Conservation (phyloP, 1,140 invertebrate species). For the Brachionus sp. region DNA sequence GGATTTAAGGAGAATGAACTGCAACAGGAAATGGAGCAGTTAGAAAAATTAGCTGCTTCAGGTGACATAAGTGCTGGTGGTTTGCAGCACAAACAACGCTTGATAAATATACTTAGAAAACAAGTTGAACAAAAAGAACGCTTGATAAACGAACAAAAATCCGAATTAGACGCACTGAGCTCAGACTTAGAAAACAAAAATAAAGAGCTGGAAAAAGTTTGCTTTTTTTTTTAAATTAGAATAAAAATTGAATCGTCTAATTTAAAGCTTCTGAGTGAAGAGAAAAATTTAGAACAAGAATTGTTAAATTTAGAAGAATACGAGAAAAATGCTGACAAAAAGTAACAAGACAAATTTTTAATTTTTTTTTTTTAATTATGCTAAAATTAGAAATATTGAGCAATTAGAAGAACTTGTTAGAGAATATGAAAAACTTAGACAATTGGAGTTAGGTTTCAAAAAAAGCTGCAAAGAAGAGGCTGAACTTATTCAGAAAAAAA, state of each 20-base stretch:
- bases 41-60: slow-evolving; percentile 52
- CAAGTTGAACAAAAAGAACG: slow-evolving; percentile 53
- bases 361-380: not conserved
- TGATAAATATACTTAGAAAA: slow-evolving; percentile 53
- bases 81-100: slow-evolving; percentile 57
- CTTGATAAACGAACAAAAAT: slow-evolving; percentile 57
- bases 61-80: slow-evolving; percentile 50
- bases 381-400: slow-evolving; percentile 57
- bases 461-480: slow-evolving; percentile 68
- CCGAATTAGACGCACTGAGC: slow-evolving; percentile 52
- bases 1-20: slow-evolving; percentile 44
- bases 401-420: slow-evolving; percentile 67
- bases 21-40: slow-evolving; percentile 57
- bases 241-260: not conserved
- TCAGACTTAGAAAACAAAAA: slow-evolving; percentile 54
- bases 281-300: slow-evolving; percentile 36
- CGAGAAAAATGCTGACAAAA: slow-evolving; percentile 38
- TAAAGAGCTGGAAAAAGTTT: slow-evolving; percentile 51
- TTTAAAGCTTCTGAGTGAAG: not conserved
- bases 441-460: slow-evolving; percentile 71
- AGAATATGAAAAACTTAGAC: slow-evolving; percentile 70
- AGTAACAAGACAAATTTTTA: slow-evolving; percentile 48
- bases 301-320: slow-evolving; percentile 14
- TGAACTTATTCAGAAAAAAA: slow-evolving; percentile 56
- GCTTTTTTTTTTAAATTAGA: not conserved